Evolutionary conservation across 2,113 vertebrate genomes (phyloP), one percentile per base, ranked within the genome.

Genomic region (Syrrhaptes paradoxus): DNA sequence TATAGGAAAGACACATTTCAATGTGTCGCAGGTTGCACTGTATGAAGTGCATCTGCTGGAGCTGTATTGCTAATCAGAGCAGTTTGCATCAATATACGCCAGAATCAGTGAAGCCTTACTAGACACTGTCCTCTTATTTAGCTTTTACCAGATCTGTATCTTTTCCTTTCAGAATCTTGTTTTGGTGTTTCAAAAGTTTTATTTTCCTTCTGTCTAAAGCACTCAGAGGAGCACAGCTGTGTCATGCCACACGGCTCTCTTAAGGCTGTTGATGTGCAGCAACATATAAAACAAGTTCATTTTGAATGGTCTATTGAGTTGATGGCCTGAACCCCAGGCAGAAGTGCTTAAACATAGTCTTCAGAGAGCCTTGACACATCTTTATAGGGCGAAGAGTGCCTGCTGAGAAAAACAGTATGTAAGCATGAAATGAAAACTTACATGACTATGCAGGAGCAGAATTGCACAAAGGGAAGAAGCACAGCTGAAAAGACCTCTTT

Each of bases 251-350:
- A 11, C 24, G 38, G 46, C n/a, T 20, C 87, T 87, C 71, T 43
- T 82, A 49, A 66, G 41, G 38, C 41, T 76, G 61, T 61, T 79
- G 54, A 58, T 82, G 46, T 55, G 71, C 51, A 85, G 75, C 71
- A 91, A 43, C 46, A 36, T 17, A 62, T 43, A 76, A 94, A 91
- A 58, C 46, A 70, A 74, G 71, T 25, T 91, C 38, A 90, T 96
- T 96, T 88, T 55, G n/a, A 90, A 91, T n/a, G 63, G 71, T 90
- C 82, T 87, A 0, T 54, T 76, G 85, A 91, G 74, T 34, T 91
- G 89, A 79, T 95, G 68, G 74, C 46, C 71, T 85, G 78, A 29
- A 96, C 32, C 20, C 74, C 62, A 34, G 63, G 58, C 62, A 85
- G 43, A 16, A 70, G 34, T 13, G 13, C 13, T 85, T 76, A 74